Conservation (phyloP, 1,140 invertebrate species). For the Anadara kagoshimensis region DNA sequence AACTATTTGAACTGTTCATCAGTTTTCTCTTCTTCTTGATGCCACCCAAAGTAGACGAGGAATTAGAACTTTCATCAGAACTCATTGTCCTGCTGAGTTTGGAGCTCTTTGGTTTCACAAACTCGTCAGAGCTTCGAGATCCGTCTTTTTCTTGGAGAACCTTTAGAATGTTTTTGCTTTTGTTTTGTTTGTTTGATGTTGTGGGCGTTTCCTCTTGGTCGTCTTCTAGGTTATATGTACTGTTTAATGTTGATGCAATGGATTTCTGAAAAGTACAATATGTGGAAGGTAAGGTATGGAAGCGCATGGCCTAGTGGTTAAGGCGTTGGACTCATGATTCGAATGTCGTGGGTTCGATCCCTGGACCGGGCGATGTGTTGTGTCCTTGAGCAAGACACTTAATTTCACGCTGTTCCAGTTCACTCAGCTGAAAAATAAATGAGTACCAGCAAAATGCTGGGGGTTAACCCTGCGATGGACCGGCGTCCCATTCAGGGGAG, state of each 20-base stretch:
- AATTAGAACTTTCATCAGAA: conserved; percentile 26
- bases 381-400: too few species aligned
- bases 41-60: conserved; percentile 16
- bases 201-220: conserved; percentile 4
- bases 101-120: conserved; percentile 24
- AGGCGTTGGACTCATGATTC: too few species aligned
- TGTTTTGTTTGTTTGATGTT: neutral
- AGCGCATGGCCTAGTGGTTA: too few species aligned
- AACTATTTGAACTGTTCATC: conserved; percentile 25
- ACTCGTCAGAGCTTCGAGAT: conserved; percentile 48
- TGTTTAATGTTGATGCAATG: conserved; percentile 20
- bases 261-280: neutral
- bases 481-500: too few species aligned
- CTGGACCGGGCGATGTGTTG: too few species aligned
- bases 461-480: too few species aligned
- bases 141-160: conserved; percentile 17
- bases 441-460: too few species aligned
- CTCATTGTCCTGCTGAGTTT: conserved; percentile 18
- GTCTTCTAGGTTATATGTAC: conserved; percentile 35
- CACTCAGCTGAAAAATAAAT: too few species aligned
- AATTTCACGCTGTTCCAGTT: too few species aligned
- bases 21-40: conserved; percentile 45
- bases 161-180: conserved; percentile 3
- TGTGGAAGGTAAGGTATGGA: neutral
- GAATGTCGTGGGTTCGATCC: too few species aligned